Evolutionary conservation across 2,113 vertebrate genomes (phyloP).

Genomic region (Peromyscus polionotus): DNA sequence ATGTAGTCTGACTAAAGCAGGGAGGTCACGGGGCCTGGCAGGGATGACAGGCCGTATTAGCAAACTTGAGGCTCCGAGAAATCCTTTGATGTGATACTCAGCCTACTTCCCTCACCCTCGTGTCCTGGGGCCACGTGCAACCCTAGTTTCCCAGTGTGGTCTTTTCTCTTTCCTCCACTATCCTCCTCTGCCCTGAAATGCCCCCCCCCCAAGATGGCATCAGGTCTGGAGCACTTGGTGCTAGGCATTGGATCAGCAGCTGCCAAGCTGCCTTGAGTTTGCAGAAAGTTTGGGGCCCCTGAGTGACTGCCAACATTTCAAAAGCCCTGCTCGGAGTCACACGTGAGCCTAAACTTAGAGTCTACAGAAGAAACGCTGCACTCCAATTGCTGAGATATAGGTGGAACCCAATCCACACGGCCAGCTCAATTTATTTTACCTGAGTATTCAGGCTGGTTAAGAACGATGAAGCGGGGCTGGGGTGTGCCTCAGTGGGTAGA

Average conservation of each 20-base stretch:
- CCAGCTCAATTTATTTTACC: neutral
- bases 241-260: accelerated
- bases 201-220: neutral
- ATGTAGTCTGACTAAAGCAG: neutral
- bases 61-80: neutral
- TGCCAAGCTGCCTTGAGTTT: neutral
- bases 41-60: neutral
- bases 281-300: neutral
- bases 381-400: neutral
- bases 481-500: neutral
- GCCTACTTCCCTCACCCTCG: neutral
- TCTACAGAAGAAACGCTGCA: neutral
- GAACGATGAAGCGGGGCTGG: neutral
- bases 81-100: neutral
- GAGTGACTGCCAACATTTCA: neutral
- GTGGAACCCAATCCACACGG: neutral
- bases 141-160: neutral
- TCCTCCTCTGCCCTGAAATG: neutral
- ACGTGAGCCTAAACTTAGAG: neutral
- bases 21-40: neutral
- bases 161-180: neutral
- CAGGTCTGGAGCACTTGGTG: accelerated
- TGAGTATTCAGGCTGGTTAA: neutral
- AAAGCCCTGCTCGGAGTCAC: neutral
- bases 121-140: neutral